A percentile compares a stretch with the other conserved stretches of the same genome.
These are phyloP conservation scores for Neodiprion pinetum DNA, from an alignment of 1,140 invertebrate genomes.

Conservation along the genomic window DNA sequence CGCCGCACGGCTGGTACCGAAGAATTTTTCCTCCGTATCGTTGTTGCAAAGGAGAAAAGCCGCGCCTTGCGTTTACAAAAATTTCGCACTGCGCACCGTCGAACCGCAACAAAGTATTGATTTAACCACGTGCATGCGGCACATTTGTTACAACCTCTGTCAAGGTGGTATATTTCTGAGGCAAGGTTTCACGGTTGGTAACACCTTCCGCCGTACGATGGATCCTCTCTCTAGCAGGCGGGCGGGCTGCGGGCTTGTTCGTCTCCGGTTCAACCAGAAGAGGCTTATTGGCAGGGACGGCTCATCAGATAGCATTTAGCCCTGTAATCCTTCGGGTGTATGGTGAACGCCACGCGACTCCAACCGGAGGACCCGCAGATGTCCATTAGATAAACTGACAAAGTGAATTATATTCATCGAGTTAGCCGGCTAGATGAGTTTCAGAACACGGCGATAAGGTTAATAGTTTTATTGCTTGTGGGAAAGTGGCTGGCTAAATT, in stretches of 20 bases:
- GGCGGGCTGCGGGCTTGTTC: background rate
- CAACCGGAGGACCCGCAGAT: slow-evolving; percentile 52
- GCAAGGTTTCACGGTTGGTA: no score
- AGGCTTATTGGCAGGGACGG: slow-evolving; percentile 42
- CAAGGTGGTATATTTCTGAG: no score
- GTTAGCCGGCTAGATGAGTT: slow-evolving; percentile 47
- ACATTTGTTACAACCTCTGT: no score
- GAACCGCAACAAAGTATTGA: no score
- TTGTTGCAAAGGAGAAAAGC: no score
- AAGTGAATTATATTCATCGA: slow-evolving; percentile 53
- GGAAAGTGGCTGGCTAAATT: slow-evolving; percentile 39
- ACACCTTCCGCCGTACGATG: no score
- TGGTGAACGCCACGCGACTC: slow-evolving; percentile 55
- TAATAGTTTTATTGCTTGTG: slow-evolving; percentile 62
- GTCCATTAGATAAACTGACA: slow-evolving; percentile 50
- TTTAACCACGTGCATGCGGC: no score
- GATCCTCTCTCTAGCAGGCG: no score
- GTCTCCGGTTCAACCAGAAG: slow-evolving; percentile 9
- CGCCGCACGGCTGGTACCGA: no score
- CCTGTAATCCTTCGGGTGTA: slow-evolving; percentile 28
- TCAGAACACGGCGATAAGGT: slow-evolving; percentile 50
- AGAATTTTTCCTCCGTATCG: no score
- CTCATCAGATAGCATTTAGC: slow-evolving; percentile 57
- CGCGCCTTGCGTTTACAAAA: no score
- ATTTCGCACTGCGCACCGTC: no score